Evolutionary conservation across 2,113 vertebrate species (phyloP), one percentile per base, ranked within the genome.

Genomic region (Hirundichthys speculiger): DNA sequence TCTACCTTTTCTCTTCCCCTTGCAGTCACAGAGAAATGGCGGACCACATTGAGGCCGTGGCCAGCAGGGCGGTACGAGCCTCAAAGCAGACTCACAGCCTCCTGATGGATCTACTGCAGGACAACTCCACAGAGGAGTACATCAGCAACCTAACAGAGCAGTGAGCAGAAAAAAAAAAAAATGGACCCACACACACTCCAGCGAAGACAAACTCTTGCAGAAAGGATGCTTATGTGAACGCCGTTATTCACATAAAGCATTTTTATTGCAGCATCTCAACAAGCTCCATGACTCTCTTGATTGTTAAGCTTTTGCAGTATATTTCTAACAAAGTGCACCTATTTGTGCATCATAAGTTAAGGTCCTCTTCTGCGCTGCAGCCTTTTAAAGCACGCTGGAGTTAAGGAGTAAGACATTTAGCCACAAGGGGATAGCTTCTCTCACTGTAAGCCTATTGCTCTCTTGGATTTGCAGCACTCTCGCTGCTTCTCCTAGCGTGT

Each of bases 101-200:
- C 38, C 90, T 98, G 85, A 54, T 11, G 83, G 76, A 73, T 39
- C 86, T 96, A 11, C 56, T 93, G 69, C 86, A 89, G 14, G 91
- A 91, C 56, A 90, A 86, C 2, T 41, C 10, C 0, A 86, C 75
- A 0, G 18, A 56, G 84, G 87, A 88, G 13, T 80, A 50, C 27
- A 91, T 90, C 86, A 67, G 0, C 0, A 87, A 92, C 34, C 92
- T 98, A 85, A 93, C 84, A 8, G 78, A 87, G 77, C 87, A 81
- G 93, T 94, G 58, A 91, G 92, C 58, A 24, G 59, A 50, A 24
- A 30, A 41, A 73, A 24, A 56, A 50, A 24, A 30, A 41, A 73
- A 15, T 10, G 0, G 45, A 72, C 21, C 27, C 41, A 70, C 52
- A 62, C 69, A 64, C 64, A 77, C 64, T 11, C 21, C 25, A 55